Base-by-base conservation (phyloP, 2,888 invertebrate genomes). In the Ditylenchus weischeri region DNA sequence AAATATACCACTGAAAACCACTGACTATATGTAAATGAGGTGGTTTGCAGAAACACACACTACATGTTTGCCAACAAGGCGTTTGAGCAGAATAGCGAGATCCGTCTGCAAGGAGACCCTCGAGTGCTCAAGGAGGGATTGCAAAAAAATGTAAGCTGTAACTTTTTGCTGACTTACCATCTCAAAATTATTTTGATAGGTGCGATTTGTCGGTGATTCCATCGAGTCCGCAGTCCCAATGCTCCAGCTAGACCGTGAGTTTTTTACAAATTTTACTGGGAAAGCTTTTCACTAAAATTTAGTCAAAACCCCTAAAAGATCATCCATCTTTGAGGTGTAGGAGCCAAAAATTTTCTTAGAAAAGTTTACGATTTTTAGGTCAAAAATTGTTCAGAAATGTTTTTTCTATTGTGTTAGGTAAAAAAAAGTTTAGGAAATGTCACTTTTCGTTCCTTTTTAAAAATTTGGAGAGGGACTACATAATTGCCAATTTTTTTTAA, bases 81-180 rank as follows among this genome's bases (percentile, higher is more conserved):
- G 21, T 69, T 58, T 47, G 57, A 70, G 19, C 18, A 63, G 43
- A 59, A 63, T 7, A 63, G 63, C 38, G 57, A 48, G n/a, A 10
- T 70, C 29, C 15, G 36, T 5, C 21, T 69, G 23, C 63, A 69
- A 35, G 51, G 51, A n/a, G 69, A 36, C 11, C 66, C 69, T n/a
- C 69, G 38, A 49, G 62, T 69, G 48, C 54, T 71, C 23, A 69
- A 69, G 57, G 60, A 60, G 29, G 69, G 69, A n/a, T 23, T 69
- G 49, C 68, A 68, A 35, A 69, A 69, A 50, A 69, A 69, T 38
- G 69, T 54, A 15, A 43, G 43, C 15, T 43, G 43, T 43, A 2
- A 10, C 11, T 43, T 43, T 15, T 43, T 43, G 15, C 15, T 29
- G 29, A 29, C 2, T 29, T 29, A 29, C 29, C 29, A 29, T 29